Evolutionary conservation across 1,140 invertebrate genomes (phyloP), one percentile per base, ranked within the genome.

Genomic region (Himalopsyche phryganea): DNA sequence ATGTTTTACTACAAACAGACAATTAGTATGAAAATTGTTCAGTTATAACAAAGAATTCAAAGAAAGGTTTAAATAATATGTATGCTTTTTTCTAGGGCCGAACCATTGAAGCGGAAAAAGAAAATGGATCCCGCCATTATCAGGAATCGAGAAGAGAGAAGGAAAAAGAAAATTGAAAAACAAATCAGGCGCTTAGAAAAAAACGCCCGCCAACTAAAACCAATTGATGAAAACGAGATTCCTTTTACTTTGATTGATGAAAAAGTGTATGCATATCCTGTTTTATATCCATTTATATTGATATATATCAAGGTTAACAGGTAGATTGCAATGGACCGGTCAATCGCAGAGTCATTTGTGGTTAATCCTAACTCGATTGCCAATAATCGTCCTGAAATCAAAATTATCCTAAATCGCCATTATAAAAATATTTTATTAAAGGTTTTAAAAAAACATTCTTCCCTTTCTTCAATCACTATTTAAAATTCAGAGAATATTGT

Each of bases 21-120:
- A 9, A 19, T 51, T 6, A 9, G 41, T 6, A 19, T 51, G 15
- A 42, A 9, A 6, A 6, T 14, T 9, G 9, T 42, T 42, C 6
- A 42, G 40, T 42, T 14, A 42, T 6, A 42, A 9, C 14, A 15
- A 10, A 19, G 17, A 19, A 50, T 35, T 35, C 35, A 4, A 7
- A 50, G 3, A 35, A 11, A 50, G 5, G 7, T 6, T 50, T 11
- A 17, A 40, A 20, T 20, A 19, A n/a, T 46, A 18, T 14, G 35
- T 23, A 42, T 15, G 32, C 28, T 14, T 17, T 40, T 28, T 44
- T 53, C 13, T 33, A 63, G 61, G 9, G 89, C 80, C 28, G 91
- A 94, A 72, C 92, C 93, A 1, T 71, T 95, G 60, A 94, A 91
- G 69, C 95, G 90, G 73, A 95, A 92, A 71, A 94, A 89, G 68